Conservation (phyloP, 2,888 invertebrate genomes). For the Dynastes hyllus region DNA sequence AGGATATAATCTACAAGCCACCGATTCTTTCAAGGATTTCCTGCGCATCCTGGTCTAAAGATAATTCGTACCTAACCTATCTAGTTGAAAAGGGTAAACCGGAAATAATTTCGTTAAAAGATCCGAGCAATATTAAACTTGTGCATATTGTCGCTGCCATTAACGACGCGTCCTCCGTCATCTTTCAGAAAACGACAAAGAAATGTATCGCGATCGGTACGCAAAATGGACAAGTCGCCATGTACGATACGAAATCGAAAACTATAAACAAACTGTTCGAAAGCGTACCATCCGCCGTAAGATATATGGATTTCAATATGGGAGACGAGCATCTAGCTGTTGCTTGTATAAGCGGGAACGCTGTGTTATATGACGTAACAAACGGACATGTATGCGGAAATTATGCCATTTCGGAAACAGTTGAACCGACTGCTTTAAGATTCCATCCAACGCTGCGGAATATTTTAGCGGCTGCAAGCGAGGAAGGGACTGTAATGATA, state of each 20-base stretch:
- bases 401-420: conserved; percentile 51
- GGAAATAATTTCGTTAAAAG: conserved; percentile 64
- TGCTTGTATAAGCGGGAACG: conserved; percentile 54
- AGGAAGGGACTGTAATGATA: conserved; percentile 60
- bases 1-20: conserved; percentile 59
- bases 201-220: conserved; percentile 64
- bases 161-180: conserved; percentile 59
- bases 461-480: conserved; percentile 61
- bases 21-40: conserved; percentile 57
- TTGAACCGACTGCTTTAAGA: conserved; percentile 50
- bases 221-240: conserved; percentile 61
- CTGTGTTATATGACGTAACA: conserved; percentile 56
- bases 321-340: conserved; percentile 62
- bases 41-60: conserved; percentile 65
- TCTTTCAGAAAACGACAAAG: conserved; percentile 65
- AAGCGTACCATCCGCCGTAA: conserved; percentile 58
- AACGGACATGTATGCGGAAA: conserved; percentile 51
- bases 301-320: conserved; percentile 61
- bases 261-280: conserved; percentile 59
- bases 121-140: conserved; percentile 60
- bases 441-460: conserved; percentile 61
- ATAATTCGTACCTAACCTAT: conserved; percentile 64
- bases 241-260: conserved; percentile 66
- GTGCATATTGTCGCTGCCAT: conserved; percentile 64
- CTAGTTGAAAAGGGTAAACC: conserved; percentile 62